These are phyloP conservation scores for Heterotilapia buettikoferi DNA, from an alignment of 2,113 vertebrate genomes.

Conservation along the genomic window DNA sequence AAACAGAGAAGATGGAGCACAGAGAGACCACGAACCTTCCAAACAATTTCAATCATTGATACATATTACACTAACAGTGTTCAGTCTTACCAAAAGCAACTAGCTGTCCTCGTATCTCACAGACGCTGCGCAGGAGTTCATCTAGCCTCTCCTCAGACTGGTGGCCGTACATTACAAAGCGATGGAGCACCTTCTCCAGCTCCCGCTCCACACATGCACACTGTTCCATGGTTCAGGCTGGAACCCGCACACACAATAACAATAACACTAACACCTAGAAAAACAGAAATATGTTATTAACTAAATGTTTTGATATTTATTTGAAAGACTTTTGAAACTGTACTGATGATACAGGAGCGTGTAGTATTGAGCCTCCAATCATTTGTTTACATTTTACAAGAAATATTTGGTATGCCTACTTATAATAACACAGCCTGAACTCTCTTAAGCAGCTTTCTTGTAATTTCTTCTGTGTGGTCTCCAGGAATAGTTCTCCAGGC, in stretches of 20 bases:
- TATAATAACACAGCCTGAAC: not conserved
- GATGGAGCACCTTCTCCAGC: slow-evolving; percentile 87
- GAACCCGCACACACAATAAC: slow-evolving; percentile 34
- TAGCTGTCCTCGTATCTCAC: slow-evolving; percentile 80
- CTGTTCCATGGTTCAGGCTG: slow-evolving; percentile 79
- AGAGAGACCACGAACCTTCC: not conserved
- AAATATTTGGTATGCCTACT: not conserved
- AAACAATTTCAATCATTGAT: not conserved
- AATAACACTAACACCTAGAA: slow-evolving; percentile 28
- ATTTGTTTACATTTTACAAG: not conserved
- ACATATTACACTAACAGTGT: not conserved
- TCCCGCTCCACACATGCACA: slow-evolving; percentile 87
- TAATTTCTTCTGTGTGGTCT: not conserved
- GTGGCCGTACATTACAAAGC: slow-evolving; percentile 83
- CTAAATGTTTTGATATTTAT: not conserved
- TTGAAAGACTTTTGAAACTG: not conserved
- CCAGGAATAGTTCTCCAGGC: not conserved
- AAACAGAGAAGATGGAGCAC: not conserved
- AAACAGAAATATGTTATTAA: not conserved
- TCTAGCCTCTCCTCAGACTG: slow-evolving; percentile 86
- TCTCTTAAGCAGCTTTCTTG: not conserved
- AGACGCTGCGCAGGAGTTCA: slow-evolving; percentile 81
- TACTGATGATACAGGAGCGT: not conserved
- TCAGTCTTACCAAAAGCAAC: slow-evolving; percentile 73
- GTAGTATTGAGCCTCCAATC: not conserved